phyloP scores from a whole-genome alignment of 1,140 invertebrate genomes.

The Nixonia krombeini region DNA sequence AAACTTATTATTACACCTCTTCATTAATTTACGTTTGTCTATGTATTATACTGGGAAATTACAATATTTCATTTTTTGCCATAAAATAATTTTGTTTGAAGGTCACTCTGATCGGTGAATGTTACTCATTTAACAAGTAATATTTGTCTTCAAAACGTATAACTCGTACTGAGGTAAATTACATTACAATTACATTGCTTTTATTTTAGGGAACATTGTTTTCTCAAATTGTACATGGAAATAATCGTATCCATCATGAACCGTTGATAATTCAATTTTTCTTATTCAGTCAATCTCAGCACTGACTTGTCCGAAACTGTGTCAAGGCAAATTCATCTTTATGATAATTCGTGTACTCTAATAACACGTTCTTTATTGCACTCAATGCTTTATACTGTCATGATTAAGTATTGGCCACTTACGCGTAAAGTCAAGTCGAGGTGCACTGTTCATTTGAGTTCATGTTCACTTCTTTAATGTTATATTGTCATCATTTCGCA shows the following conservation, averaged over 20 bases:
- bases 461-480: no score
- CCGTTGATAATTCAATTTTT: constrained; percentile 15
- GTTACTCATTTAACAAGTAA: no score
- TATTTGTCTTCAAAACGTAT: no score
- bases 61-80: neutral
- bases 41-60: neutral
- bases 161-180: no score
- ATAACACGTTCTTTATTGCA: constrained; percentile 14
- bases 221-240: no score
- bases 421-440: neutral
- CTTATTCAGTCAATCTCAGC: constrained; percentile 13
- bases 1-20: constrained; percentile 1
- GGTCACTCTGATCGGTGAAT: no score
- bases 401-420: constrained; percentile 13
- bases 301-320: constrained; percentile 13
- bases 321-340: constrained; percentile 21
- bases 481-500: no score
- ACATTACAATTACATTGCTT: no score
- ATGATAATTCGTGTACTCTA: constrained; percentile 11
- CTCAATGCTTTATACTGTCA: constrained; percentile 9
- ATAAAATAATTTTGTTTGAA: no score
- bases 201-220: no score
- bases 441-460: no score
- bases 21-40: neutral
- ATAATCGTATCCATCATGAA: constrained; percentile 6